Conservation (phyloP, 2,797 vertebrate species). For the Cyclura pinguis region DNA sequence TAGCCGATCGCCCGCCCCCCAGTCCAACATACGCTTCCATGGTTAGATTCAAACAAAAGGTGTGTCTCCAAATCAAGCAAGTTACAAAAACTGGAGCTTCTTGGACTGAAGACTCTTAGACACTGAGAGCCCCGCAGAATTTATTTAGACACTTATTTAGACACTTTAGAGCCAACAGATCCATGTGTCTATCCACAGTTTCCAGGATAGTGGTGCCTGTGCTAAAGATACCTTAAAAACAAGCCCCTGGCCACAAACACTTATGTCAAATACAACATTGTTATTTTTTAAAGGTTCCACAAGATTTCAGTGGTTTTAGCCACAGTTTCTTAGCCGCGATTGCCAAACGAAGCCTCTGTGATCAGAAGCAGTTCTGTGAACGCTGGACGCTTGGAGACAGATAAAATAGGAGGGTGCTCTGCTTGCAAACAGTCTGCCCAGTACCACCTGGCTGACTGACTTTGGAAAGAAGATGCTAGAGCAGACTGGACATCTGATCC, state of each 20-base stretch:
- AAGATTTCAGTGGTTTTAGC: no score
- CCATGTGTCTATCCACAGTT: neutral
- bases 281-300: neutral
- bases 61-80: neutral
- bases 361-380: neutral
- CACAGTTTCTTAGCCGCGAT: neutral
- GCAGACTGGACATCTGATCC: neutral
- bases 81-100: no score
- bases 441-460: no score
- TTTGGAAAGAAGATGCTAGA: neutral
- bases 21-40: no score
- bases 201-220: no score
- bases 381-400: no score
- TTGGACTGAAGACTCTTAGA: neutral
- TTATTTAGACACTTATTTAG: no score
- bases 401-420: no score
- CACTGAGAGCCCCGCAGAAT: no score
- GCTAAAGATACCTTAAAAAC: neutral
- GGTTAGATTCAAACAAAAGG: neutral
- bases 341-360: neutral
- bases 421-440: no score
- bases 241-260: neutral
- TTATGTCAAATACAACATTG: no score
- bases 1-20: no score
- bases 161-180: neutral